Percentiles rank a stretch among this genome's conserved stretches.
Conservation (phyloP, 2,113 vertebrate genomes). For the Prinia subflava region DNA sequence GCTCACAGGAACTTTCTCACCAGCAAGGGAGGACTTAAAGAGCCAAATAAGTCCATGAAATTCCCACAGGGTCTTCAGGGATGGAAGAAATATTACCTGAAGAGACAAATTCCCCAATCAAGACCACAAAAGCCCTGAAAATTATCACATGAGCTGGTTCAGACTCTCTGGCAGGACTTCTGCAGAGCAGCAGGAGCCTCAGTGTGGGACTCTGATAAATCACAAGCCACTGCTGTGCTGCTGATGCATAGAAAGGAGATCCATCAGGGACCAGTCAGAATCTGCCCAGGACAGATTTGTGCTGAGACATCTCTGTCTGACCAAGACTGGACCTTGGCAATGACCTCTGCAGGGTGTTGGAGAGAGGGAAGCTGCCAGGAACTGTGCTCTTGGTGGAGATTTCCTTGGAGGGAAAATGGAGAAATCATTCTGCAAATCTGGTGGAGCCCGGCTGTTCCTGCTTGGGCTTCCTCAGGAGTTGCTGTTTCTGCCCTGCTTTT, state of each 20-base stretch:
- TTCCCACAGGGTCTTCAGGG: not conserved
- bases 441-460: not conserved
- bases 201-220: not conserved
- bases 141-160: not conserved
- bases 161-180: not conserved
- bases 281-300: not conserved
- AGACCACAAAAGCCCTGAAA: conserved; percentile 4
- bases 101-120: not conserved
- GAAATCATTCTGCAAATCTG: not conserved
- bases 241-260: not conserved
- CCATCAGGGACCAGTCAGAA: not conserved
- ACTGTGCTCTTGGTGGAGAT: not conserved
- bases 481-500: not conserved
- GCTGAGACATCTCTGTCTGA: not conserved
- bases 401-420: not conserved
- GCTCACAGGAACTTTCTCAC: not conserved
- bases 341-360: not conserved
- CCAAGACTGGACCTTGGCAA: not conserved
- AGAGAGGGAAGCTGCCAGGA: not conserved
- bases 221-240: not conserved
- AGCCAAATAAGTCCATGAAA: conserved; percentile 24
- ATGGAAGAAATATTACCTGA: not conserved
- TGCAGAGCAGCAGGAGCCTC: not conserved
- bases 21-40: not conserved
- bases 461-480: not conserved